phyloP scores from a whole-genome alignment of 2,797 vertebrate species.

The Dendrocincla tyrannina region DNA sequence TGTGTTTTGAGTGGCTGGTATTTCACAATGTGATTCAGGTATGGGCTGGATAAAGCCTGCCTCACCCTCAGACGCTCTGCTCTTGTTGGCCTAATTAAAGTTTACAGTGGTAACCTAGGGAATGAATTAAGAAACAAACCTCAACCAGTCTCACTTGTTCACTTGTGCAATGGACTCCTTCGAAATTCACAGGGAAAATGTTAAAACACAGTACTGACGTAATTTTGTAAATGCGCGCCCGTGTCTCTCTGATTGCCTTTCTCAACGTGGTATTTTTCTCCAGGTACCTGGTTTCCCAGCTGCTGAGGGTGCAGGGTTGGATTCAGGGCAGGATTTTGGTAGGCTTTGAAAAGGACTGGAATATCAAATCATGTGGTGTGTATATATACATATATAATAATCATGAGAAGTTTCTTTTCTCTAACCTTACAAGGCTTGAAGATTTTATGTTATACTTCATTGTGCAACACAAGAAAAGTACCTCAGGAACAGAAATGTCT shows the following conservation, averaged over 20 bases:
- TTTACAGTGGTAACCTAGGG: slow-evolving; percentile 31
- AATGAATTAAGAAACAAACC: slow-evolving; percentile 38
- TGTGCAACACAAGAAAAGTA: slow-evolving; percentile 45
- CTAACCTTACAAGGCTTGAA: slow-evolving; percentile 37
- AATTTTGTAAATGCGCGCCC: background rate
- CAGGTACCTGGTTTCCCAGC: background rate
- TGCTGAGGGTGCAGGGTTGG: background rate
- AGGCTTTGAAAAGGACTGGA: background rate
- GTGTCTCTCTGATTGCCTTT: background rate
- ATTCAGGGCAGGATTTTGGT: background rate
- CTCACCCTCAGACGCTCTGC: background rate
- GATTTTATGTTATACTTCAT: slow-evolving; percentile 26
- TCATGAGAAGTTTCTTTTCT: slow-evolving; percentile 12
- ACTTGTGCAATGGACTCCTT: background rate
- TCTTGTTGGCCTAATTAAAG: slow-evolving; percentile 11
- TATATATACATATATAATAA: background rate
- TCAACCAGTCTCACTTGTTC: background rate
- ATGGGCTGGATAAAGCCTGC: slow-evolving; percentile 12
- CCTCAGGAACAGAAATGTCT: slow-evolving; percentile 40
- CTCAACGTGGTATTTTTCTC: background rate
- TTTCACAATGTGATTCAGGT: slow-evolving; percentile 42
- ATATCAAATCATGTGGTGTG: background rate
- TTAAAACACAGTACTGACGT: background rate
- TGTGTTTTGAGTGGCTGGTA: background rate
- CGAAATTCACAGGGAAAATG: background rate